Evolutionary conservation across 2,113 vertebrate species (phyloP).

Genomic region (Zingel zingel): DNA sequence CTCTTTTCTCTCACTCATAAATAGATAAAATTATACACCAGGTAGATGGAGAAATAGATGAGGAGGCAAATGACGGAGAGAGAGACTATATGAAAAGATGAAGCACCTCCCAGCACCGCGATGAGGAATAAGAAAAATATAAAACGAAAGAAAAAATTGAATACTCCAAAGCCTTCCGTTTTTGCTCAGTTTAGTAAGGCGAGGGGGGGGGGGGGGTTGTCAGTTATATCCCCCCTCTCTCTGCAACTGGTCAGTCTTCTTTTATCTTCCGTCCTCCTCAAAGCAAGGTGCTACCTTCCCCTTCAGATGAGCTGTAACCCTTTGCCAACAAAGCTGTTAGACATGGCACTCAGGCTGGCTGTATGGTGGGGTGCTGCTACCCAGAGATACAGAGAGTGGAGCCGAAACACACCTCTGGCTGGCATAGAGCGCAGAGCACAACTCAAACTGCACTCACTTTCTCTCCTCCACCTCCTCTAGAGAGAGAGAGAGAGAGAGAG

Average conservation of each 20-base stretch:
- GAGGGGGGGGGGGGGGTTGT: slow-evolving; percentile 58
- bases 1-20: slow-evolving; percentile 79
- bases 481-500: slow-evolving; percentile 30
- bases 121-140: slow-evolving; percentile 89
- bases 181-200: slow-evolving; percentile 79
- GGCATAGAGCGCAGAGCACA: slow-evolving; percentile 61
- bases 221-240: slow-evolving; percentile 73
- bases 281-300: slow-evolving; percentile 72
- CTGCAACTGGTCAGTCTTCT: slow-evolving; percentile 77
- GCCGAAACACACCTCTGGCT: slow-evolving; percentile 72
- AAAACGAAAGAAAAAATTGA: slow-evolving; percentile 89
- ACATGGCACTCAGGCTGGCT: slow-evolving; percentile 70
- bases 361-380: slow-evolving; percentile 64
- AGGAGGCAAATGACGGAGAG: slow-evolving; percentile 86
- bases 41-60: slow-evolving; percentile 88
- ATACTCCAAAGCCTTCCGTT: slow-evolving; percentile 89
- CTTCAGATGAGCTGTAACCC: slow-evolving; percentile 72
- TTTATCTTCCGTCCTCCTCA: slow-evolving; percentile 72
- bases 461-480: slow-evolving; percentile 66
- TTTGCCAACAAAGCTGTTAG: slow-evolving; percentile 72
- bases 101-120: slow-evolving; percentile 86
- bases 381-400: slow-evolving; percentile 67
- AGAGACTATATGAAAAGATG: slow-evolving; percentile 87
- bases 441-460: slow-evolving; percentile 66
- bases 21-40: slow-evolving; percentile 86